Percentiles rank a stretch among this genome's conserved stretches.
These are phyloP conservation scores for Oncorhynchus mykiss DNA, from an alignment of 2,113 vertebrate genomes.

Conservation along the genomic window DNA sequence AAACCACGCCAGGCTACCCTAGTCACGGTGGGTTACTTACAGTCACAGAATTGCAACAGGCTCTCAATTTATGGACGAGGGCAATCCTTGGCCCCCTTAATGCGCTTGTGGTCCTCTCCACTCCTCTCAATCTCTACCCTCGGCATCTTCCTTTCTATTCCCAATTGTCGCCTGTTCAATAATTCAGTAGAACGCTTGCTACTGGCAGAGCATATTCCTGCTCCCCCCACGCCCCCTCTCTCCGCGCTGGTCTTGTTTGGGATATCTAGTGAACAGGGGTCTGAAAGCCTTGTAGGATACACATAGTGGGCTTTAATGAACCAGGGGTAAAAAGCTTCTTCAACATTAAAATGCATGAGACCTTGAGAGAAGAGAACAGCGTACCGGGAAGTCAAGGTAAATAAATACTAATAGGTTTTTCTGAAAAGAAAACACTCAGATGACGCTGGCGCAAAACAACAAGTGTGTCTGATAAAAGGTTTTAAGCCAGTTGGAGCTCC, in stretches of 20 bases:
- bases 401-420: background rate
- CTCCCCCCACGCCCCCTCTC: background rate
- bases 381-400: slow-evolving; percentile 12
- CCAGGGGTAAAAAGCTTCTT: slow-evolving; percentile 2
- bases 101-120: background rate
- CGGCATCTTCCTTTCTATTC: background rate
- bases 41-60: background rate
- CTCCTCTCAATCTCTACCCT: background rate
- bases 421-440: background rate
- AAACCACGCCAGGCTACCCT: background rate
- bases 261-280: slow-evolving; percentile 4
- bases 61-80: background rate
- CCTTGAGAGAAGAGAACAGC: background rate
- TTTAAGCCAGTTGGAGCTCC: background rate
- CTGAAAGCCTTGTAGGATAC: slow-evolving; percentile 6
- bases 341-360: slow-evolving; percentile 24
- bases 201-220: slow-evolving; percentile 26
- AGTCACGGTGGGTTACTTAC: background rate
- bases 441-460: background rate
- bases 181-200: slow-evolving; percentile 50
- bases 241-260: slow-evolving; percentile 4
- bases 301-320: background rate
- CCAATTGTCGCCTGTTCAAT: slow-evolving; percentile 48
- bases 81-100: background rate
- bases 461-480: background rate